Percentiles rank a stretch among this genome's conserved stretches.
Conservation (phyloP, 2,888 invertebrate genomes). For the Gymnoscelis rufifasciata region DNA sequence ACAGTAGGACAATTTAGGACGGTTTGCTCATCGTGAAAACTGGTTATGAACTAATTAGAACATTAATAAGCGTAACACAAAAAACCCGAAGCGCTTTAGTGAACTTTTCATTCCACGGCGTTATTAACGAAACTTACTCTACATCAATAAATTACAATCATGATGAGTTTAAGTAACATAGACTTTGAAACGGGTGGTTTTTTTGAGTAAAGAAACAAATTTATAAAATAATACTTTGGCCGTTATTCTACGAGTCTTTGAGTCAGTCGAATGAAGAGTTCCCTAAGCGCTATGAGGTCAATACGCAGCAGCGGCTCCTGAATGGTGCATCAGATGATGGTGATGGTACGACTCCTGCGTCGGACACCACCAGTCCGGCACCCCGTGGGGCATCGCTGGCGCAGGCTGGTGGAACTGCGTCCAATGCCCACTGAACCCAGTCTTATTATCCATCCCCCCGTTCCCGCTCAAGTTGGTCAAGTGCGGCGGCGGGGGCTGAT, state of each 20-base stretch:
- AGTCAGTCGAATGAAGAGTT: slow-evolving; percentile 64
- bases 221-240: no score
- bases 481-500: slow-evolving; percentile 58
- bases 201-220: no score
- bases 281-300: slow-evolving; percentile 81
- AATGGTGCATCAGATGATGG: slow-evolving; percentile 82
- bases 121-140: no score
- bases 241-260: no score
- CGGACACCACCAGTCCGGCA: slow-evolving; percentile 75
- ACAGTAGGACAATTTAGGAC: slow-evolving; percentile 54
- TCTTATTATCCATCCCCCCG: slow-evolving; percentile 77
- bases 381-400: slow-evolving; percentile 80
- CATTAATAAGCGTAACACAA: slow-evolving; percentile 68
- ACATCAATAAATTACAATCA: no score
- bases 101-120: slow-evolving; percentile 71
- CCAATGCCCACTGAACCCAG: slow-evolving; percentile 86
- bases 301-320: slow-evolving; percentile 87
- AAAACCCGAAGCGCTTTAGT: slow-evolving; percentile 60
- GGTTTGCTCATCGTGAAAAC: slow-evolving; percentile 50
- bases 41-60: slow-evolving; percentile 45
- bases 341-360: slow-evolving; percentile 73
- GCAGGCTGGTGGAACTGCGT: slow-evolving; percentile 83
- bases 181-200: no score
- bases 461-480: slow-evolving; percentile 79
- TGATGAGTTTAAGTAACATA: no score